A percentile compares a stretch with the other conserved stretches of the same genome.
These are phyloP conservation scores for Drepana arcuata DNA, from an alignment of 1,140 invertebrate species.

Conservation along the genomic window DNA sequence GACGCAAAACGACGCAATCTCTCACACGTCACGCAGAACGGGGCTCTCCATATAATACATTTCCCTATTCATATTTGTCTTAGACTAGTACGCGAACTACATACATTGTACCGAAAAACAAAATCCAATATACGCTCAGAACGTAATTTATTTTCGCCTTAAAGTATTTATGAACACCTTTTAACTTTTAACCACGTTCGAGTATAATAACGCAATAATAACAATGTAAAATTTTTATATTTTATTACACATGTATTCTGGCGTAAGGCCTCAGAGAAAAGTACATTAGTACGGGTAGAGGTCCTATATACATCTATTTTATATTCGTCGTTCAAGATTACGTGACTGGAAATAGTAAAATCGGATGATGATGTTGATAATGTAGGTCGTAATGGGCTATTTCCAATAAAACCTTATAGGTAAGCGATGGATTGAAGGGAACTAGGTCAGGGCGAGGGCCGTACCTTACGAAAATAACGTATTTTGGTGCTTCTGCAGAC, in stretches of 20 bases:
- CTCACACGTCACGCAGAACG: slow-evolving; percentile 62
- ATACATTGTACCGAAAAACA: no score
- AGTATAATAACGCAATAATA: no score
- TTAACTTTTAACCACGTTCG: no score
- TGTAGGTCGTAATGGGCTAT: slow-evolving; percentile 67
- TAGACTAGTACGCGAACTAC: slow-evolving; percentile 30
- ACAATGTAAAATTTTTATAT: no score
- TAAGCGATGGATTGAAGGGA: slow-evolving; percentile 69
- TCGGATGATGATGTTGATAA: slow-evolving; percentile 71
- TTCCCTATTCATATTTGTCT: slow-evolving; percentile 69
- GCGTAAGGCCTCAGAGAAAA: no score
- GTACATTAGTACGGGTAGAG: no score
- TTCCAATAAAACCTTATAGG: slow-evolving; percentile 71
- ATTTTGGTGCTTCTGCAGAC: slow-evolving; percentile 20
- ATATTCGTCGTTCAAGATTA: slow-evolving; percentile 64
- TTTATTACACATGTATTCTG: no score
- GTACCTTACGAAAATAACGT: slow-evolving; percentile 53
- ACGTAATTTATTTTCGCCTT: no score
- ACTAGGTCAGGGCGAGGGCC: slow-evolving; percentile 58
- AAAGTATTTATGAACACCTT: no score
- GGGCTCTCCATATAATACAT: slow-evolving; percentile 66
- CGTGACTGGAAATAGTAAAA: slow-evolving; percentile 71
- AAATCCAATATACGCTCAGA: no score
- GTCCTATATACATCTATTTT: slow-evolving; percentile 42
- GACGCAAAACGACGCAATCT: slow-evolving; percentile 64